These are phyloP conservation scores for Numenius arquata DNA, from an alignment of 2,113 vertebrate species.

Conservation along the genomic window DNA sequence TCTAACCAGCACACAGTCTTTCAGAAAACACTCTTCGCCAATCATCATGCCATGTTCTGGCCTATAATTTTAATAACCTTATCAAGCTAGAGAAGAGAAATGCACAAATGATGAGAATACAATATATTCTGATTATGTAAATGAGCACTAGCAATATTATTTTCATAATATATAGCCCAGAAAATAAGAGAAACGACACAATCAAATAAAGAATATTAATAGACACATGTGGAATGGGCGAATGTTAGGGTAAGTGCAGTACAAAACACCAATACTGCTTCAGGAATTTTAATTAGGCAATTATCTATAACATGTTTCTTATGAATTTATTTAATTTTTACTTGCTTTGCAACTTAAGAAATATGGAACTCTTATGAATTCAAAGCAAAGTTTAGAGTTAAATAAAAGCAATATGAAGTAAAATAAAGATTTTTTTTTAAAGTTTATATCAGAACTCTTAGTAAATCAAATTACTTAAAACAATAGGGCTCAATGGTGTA, in stretches of 20 bases:
- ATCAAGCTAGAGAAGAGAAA: not conserved
- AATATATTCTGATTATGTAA: not conserved
- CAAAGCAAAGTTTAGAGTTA: not conserved
- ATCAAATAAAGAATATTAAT: not conserved
- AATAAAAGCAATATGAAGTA: not conserved
- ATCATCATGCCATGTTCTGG: not conserved
- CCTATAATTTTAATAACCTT: not conserved
- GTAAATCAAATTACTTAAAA: not conserved
- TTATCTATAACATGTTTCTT: not conserved
- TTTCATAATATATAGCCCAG: not conserved
- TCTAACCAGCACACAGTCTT: constrained; percentile 18
- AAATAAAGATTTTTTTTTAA: not conserved
- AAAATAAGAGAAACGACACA: not conserved
- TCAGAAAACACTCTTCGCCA: not conserved
- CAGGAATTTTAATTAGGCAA: not conserved
- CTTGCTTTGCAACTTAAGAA: not conserved
- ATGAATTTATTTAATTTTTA: not conserved
- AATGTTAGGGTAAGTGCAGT: not conserved
- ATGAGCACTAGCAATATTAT: not conserved
- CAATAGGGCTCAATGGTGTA: not conserved
- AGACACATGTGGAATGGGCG: not conserved
- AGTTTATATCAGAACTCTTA: not conserved
- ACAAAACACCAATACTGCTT: not conserved
- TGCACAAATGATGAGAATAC: not conserved
- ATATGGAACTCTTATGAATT: not conserved